Percentiles rank a stretch among this genome's conserved stretches.
These are phyloP conservation scores for Agonopterix subpropinquella DNA, from an alignment of 2,888 invertebrate genomes.

Conservation along the genomic window DNA sequence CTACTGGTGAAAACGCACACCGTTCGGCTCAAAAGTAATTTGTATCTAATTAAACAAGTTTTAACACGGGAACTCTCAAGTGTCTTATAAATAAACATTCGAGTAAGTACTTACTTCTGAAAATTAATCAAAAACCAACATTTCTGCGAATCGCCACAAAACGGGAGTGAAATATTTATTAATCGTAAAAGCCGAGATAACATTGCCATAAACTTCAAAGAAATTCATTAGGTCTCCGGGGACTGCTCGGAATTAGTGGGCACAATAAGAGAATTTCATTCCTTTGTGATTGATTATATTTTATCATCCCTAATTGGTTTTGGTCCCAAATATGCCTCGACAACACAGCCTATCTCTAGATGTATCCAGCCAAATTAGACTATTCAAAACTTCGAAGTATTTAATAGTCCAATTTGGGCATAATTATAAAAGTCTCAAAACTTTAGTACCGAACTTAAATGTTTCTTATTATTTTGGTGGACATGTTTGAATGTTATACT, in stretches of 20 bases:
- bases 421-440: too few species aligned
- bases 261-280: too few species aligned
- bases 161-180: slow-evolving; percentile 19
- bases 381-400: too few species aligned
- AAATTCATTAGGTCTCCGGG: slow-evolving; percentile 1
- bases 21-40: slow-evolving; percentile 13
- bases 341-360: too few species aligned
- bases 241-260: too few species aligned
- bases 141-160: slow-evolving; percentile 5
- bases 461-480: too few species aligned
- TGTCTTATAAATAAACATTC: slow-evolving; percentile 10
- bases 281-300: background rate
- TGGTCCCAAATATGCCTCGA: too few species aligned
- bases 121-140: slow-evolving; percentile 24
- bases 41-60: slow-evolving; percentile 22
- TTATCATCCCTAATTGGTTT: too few species aligned
- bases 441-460: too few species aligned
- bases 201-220: slow-evolving; percentile 9
- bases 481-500: background rate
- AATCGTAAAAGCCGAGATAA: slow-evolving; percentile 18
- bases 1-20: background rate
- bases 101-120: slow-evolving; percentile 2
- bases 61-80: slow-evolving; percentile 10
- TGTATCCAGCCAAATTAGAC: too few species aligned
- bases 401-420: background rate